These are phyloP conservation scores for Agrotis puta DNA, from an alignment of 2,888 invertebrate genomes.

Conservation along the genomic window DNA sequence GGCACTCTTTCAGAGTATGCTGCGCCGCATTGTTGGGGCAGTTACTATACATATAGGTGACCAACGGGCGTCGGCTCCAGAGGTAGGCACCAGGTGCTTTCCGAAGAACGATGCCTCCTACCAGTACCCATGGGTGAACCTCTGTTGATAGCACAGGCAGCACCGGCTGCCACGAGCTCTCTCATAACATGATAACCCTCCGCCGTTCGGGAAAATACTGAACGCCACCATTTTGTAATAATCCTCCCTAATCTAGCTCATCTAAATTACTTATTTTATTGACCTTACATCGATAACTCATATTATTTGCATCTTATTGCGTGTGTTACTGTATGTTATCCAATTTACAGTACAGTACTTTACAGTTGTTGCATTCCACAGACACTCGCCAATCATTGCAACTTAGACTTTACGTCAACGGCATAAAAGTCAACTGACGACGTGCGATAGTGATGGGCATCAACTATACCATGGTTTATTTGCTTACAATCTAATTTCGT, in stretches of 20 bases:
- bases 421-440: background rate
- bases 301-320: constrained; percentile 38
- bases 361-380: constrained; percentile 6
- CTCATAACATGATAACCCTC: background rate
- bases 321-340: constrained; percentile 29
- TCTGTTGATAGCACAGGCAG: background rate
- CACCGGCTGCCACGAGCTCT: background rate
- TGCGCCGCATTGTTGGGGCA: background rate
- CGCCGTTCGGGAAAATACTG: background rate
- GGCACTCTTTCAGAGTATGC: background rate
- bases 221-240: background rate
- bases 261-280: constrained; percentile 36
- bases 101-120: background rate
- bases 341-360: constrained; percentile 25
- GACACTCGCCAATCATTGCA: constrained; percentile 1
- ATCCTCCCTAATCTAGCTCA: constrained; percentile 39
- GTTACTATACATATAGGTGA: background rate
- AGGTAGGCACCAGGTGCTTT: background rate
- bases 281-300: constrained; percentile 29
- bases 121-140: background rate
- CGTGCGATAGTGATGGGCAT: background rate
- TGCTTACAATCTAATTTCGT: constrained; percentile 32
- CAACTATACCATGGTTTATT: constrained; percentile 7
- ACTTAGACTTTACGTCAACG: background rate
- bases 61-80: background rate